Evolutionary conservation across 2,113 vertebrate species (phyloP).

Genomic region (Albula glossodonta): DNA sequence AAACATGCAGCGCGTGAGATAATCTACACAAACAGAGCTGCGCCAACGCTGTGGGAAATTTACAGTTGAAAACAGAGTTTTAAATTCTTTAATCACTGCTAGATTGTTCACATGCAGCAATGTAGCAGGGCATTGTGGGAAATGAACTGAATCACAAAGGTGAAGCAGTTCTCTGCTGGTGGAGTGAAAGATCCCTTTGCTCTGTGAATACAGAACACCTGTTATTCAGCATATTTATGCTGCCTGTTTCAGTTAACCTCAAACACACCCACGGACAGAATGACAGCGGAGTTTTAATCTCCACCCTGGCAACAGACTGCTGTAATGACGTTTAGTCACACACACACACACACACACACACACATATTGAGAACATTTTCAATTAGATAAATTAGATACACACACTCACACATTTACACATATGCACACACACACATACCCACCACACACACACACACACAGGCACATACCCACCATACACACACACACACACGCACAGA

Average conservation of each 20-base stretch:
- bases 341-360: too few relatives aligned
- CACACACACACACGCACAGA: too few relatives aligned
- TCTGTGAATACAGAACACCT: neutral
- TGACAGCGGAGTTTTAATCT: too few relatives aligned
- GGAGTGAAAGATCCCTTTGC: neutral
- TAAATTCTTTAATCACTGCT: neutral
- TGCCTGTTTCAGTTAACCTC: too few relatives aligned
- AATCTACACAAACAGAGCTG: neutral
- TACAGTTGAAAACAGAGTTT: neutral
- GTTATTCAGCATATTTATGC: neutral
- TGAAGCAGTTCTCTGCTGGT: neutral
- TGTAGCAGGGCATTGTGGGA: neutral
- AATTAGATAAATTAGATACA: too few relatives aligned
- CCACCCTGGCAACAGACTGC: too few relatives aligned
- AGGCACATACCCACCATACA: too few relatives aligned
- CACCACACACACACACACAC: too few relatives aligned
- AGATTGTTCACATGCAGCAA: neutral
- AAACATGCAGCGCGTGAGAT: neutral
- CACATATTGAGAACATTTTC: too few relatives aligned
- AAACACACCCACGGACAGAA: neutral
- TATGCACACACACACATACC: too few relatives aligned
- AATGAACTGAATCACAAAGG: neutral
- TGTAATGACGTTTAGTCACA: too few relatives aligned
- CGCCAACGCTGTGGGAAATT: neutral
- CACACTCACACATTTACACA: too few relatives aligned